Percentiles rank a stretch among this genome's conserved stretches.
phyloP scores from a whole-genome alignment of 2,888 invertebrate species.

The Podotricha telesiphe region DNA sequence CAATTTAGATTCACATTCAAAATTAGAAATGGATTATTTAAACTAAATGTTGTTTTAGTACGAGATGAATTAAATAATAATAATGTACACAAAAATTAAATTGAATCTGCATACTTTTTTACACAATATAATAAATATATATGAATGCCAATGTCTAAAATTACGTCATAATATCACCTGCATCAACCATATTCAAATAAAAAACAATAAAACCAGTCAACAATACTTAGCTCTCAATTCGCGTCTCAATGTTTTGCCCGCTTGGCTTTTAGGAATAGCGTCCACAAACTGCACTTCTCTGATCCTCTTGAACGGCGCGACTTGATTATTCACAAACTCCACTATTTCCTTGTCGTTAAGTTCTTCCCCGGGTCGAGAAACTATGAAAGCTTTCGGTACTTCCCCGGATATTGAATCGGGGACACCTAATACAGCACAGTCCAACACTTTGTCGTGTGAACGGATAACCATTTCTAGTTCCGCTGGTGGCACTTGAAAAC shows the following conservation, averaged over 20 bases:
- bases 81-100: no score
- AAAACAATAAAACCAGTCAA: no score
- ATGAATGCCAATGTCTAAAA: no score
- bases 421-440: constrained; percentile 94
- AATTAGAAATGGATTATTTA: no score
- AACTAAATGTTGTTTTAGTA: no score
- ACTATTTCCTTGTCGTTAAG: constrained; percentile 83
- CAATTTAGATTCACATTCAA: no score
- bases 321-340: constrained; percentile 86
- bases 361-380: constrained; percentile 75
- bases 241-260: constrained; percentile 90
- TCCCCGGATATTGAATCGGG: constrained; percentile 89
- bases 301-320: constrained; percentile 89
- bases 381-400: constrained; percentile 89
- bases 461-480: constrained; percentile 91
- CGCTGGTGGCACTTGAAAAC: constrained; percentile 93
- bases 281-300: constrained; percentile 86
- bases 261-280: constrained; percentile 88
- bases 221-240: constrained; percentile 78
- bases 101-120: no score
- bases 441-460: constrained; percentile 88
- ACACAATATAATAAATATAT: no score
- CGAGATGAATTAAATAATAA: no score
- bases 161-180: no score
- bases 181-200: no score